Evolutionary conservation across 2,888 invertebrate species (phyloP).

Genomic region (Pycnomerus fuliginosus): DNA sequence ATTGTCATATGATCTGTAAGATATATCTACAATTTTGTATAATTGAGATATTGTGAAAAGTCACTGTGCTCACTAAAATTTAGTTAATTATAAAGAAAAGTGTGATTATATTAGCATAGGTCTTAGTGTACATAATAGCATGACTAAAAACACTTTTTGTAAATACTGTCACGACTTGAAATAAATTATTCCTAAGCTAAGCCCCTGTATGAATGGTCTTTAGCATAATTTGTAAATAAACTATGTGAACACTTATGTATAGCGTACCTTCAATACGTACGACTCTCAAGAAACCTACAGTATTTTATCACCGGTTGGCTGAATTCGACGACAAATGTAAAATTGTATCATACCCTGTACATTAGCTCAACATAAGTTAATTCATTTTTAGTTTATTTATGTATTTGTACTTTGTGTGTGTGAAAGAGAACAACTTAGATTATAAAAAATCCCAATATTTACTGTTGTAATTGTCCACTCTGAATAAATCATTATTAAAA

Average conservation of each 20-base stretch:
- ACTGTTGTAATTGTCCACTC: conserved; percentile 56
- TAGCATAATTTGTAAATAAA: conserved; percentile 37
- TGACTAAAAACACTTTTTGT: conserved; percentile 42
- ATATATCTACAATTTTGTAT: conserved; percentile 25
- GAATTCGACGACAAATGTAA: conserved; percentile 40
- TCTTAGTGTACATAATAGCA: conserved; percentile 46
- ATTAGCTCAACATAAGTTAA: conserved; percentile 50
- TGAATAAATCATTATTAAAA: conserved; percentile 44
- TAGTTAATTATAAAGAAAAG: conserved; percentile 41
- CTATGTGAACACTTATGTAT: conserved; percentile 27
- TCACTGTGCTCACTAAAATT: conserved; percentile 41
- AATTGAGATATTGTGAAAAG: conserved; percentile 35
- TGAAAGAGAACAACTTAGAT: conserved; percentile 48
- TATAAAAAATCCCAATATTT: conserved; percentile 51
- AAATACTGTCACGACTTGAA: conserved; percentile 45
- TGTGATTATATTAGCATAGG: conserved; percentile 48
- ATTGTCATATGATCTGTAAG: conserved; percentile 9
- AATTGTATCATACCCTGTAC: conserved; percentile 53
- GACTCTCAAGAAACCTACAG: conserved; percentile 2
- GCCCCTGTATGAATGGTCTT: conserved; percentile 42
- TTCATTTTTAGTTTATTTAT: conserved; percentile 50
- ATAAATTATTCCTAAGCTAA: conserved; percentile 43
- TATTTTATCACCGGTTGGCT: conserved; percentile 6
- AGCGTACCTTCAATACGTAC: conserved; percentile 28
- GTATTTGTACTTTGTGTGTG: conserved; percentile 51